Percentiles rank a stretch among this genome's conserved stretches.
Conservation (phyloP, 2,888 invertebrate genomes). For the Netelia fuscicornis region DNA sequence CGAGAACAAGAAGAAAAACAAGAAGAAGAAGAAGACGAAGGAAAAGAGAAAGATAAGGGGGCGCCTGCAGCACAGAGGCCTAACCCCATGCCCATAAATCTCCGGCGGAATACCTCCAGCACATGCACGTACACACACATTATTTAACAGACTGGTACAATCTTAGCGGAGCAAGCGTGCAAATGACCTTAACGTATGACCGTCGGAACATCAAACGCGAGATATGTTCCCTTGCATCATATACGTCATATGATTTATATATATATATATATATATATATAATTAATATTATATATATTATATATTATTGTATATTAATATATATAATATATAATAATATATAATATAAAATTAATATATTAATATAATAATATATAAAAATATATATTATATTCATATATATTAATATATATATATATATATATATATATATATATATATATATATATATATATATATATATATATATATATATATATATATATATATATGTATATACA, state of each 20-base stretch:
- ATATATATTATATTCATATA: not conserved
- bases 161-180: conserved; percentile 62
- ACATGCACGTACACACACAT: conserved; percentile 19
- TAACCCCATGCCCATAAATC: conserved; percentile 67
- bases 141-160: conserved; percentile 52
- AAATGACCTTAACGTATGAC: conserved; percentile 70
- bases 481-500: not conserved
- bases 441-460: too few species aligned
- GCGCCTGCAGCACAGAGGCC: conserved; percentile 60
- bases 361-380: too few species aligned
- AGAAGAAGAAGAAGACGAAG: conserved; percentile 25
- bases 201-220: conserved; percentile 69
- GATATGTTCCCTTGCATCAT: conserved; percentile 65
- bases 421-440: too few species aligned
- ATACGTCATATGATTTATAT: conserved; percentile 10
- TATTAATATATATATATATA: too few species aligned
- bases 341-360: not conserved
- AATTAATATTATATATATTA: not conserved
- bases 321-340: too few species aligned
- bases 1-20: conserved; percentile 10
- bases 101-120: conserved; percentile 61
- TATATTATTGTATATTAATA: not conserved
- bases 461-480: conserved; percentile 2
- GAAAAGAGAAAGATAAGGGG: conserved; percentile 54
- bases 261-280: conserved; percentile 15